Conservation (phyloP, 1,140 invertebrate species). For the Brachionus asplanchnoidis region DNA sequence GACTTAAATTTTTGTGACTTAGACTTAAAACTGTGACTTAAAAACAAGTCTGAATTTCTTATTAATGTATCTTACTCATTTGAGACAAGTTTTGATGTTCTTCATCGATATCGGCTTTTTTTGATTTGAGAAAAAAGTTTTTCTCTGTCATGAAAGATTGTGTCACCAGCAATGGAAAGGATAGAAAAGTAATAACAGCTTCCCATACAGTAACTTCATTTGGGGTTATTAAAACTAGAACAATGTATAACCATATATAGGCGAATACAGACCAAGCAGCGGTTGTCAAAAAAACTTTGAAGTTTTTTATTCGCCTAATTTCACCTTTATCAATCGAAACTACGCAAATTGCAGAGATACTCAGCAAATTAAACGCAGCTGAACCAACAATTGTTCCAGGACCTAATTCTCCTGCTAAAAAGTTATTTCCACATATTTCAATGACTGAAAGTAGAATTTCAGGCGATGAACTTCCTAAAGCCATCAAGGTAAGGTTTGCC, state of each 20-base stretch:
- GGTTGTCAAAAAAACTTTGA: slow-evolving; percentile 58
- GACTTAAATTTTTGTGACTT: too few species aligned
- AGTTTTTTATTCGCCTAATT: slow-evolving; percentile 54
- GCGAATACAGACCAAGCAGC: slow-evolving; percentile 61
- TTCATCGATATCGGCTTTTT: slow-evolving; percentile 42
- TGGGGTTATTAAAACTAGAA: slow-evolving; percentile 52
- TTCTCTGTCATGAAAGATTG: slow-evolving; percentile 62
- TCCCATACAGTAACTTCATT: slow-evolving; percentile 64
- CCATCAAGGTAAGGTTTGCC: slow-evolving; percentile 68
- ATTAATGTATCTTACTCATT: slow-evolving; percentile 42
- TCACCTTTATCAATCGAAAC: slow-evolving; percentile 47
- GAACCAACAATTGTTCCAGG: slow-evolving; percentile 66
- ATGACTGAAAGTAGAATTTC: slow-evolving; percentile 66
- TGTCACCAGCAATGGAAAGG: slow-evolving; percentile 61
- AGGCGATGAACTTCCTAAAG: slow-evolving; percentile 65
- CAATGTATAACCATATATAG: slow-evolving; percentile 64
- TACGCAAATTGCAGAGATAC: slow-evolving; percentile 56
- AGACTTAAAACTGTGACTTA: too few species aligned
- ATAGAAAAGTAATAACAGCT: slow-evolving; percentile 62
- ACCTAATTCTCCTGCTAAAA: slow-evolving; percentile 61
- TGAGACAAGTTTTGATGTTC: slow-evolving; percentile 36
- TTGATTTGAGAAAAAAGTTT: slow-evolving; percentile 51
- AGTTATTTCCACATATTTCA: slow-evolving; percentile 62
- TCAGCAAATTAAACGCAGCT: slow-evolving; percentile 60
- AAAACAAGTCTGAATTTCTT: too few species aligned